Percentiles rank a stretch among this genome's conserved stretches.
Conservation (phyloP, 2,888 invertebrate species). For the Aleiodes testaceus region DNA sequence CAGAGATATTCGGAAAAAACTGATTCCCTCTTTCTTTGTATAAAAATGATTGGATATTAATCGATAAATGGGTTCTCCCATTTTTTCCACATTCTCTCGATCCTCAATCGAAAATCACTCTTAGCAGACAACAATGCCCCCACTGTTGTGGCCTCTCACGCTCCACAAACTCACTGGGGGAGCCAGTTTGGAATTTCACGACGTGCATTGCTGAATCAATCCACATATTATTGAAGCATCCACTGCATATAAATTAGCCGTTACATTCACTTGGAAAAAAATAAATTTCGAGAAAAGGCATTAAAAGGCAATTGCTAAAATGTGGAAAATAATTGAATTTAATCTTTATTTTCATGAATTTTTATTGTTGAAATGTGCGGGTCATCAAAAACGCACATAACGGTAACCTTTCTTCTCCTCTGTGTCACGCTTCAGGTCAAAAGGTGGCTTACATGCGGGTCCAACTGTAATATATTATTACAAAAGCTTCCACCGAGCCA, state of each 20-base stretch:
- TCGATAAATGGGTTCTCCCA: background rate
- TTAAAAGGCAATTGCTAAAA: too few species aligned
- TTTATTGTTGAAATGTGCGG: conserved; percentile 5
- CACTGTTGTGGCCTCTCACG: conserved; percentile 63
- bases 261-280: too few species aligned
- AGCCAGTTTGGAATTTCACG: conserved; percentile 5
- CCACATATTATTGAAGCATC: too few species aligned
- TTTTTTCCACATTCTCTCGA: conserved; percentile 13
- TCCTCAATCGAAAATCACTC: conserved; percentile 47
- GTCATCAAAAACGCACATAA: conserved; percentile 11
- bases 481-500: conserved; percentile 1
- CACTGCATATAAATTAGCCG: too few species aligned
- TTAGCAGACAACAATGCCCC: conserved; percentile 63
- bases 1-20: too few species aligned
- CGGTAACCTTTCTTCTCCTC: conserved; percentile 13
- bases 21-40: too few species aligned
- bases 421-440: conserved; percentile 24
- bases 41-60: too few species aligned
- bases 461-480: conserved; percentile 8
- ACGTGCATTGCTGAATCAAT: background rate
- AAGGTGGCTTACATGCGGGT: conserved; percentile 18
- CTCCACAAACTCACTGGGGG: conserved; percentile 56
- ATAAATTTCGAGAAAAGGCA: too few species aligned
- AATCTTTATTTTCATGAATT: background rate
- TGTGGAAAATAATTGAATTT: background rate